Evolutionary conservation across 2,888 invertebrate species (phyloP).

Genomic region (Taphrorychus bicolor): DNA sequence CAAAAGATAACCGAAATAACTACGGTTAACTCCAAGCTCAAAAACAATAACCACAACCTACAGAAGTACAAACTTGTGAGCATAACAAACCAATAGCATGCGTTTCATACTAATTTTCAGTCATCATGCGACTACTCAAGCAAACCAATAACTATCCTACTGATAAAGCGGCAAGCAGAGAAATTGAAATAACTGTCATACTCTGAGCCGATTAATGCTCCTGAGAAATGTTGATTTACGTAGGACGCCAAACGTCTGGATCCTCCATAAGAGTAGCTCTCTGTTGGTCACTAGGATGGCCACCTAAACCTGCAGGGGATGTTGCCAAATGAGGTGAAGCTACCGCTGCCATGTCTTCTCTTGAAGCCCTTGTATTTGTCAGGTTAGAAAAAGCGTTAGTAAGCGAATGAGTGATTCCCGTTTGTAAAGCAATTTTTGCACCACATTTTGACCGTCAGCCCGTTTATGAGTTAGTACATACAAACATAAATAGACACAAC

Average conservation of each 20-base stretch:
- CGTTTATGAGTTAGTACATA: neutral
- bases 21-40: no score
- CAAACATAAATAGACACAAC: no score
- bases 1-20: no score
- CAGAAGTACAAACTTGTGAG: no score
- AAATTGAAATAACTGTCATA: constrained; percentile 36
- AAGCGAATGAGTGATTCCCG: neutral
- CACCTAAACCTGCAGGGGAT: constrained; percentile 61
- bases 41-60: no score
- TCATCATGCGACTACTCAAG: no score
- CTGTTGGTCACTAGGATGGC: constrained; percentile 70
- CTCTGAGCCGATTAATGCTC: constrained; percentile 52
- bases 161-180: constrained; percentile 25
- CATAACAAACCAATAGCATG: no score
- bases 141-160: no score
- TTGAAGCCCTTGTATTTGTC: constrained; percentile 71
- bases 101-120: no score
- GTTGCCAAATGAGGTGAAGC: constrained; percentile 71
- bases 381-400: constrained; percentile 20
- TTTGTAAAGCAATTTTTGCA: neutral
- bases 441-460: neutral
- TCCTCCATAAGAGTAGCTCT: constrained; percentile 90
- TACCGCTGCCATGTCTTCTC: constrained; percentile 86
- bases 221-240: constrained; percentile 66
- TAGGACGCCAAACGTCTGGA: constrained; percentile 92